Evolutionary conservation across 1,140 invertebrate genomes (phyloP).

Genomic region (Drosophila ogumai): DNA sequence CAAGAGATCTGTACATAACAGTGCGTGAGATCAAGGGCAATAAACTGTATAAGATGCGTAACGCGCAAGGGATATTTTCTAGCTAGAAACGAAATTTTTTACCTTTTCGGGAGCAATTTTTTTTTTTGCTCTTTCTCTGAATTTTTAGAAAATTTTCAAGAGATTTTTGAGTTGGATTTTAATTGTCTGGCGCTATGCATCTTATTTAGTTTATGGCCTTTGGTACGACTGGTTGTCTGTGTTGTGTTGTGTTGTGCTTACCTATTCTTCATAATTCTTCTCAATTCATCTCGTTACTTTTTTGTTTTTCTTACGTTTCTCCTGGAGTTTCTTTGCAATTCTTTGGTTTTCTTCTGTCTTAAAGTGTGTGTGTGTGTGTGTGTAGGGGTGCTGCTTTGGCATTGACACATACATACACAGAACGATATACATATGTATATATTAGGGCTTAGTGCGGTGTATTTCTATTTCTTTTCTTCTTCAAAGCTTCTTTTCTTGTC

Average conservation of each 20-base stretch:
- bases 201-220: not conserved
- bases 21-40: constrained; percentile 1
- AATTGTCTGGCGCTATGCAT: not conserved
- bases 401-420: constrained; percentile 20
- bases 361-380: constrained; percentile 15
- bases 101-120: not conserved
- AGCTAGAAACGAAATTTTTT: not conserved
- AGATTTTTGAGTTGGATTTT: not conserved
- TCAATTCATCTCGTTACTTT: not conserved
- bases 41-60: constrained; percentile 14
- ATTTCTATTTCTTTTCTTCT: not conserved
- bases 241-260: constrained; percentile 9
- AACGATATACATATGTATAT: constrained; percentile 4
- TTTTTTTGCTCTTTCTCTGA: not conserved
- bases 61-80: not conserved
- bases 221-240: constrained; percentile 4
- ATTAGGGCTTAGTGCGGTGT: constrained; percentile 8
- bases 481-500: not conserved
- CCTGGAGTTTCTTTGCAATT: not conserved
- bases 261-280: not conserved
- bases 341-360: not conserved
- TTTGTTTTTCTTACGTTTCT: not conserved
- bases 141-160: not conserved
- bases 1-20: constrained; percentile 29
- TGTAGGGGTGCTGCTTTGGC: constrained; percentile 9